Evolutionary conservation across 2,797 vertebrate genomes (phyloP).

Genomic region (Parauchenoglanis ngamensis): DNA sequence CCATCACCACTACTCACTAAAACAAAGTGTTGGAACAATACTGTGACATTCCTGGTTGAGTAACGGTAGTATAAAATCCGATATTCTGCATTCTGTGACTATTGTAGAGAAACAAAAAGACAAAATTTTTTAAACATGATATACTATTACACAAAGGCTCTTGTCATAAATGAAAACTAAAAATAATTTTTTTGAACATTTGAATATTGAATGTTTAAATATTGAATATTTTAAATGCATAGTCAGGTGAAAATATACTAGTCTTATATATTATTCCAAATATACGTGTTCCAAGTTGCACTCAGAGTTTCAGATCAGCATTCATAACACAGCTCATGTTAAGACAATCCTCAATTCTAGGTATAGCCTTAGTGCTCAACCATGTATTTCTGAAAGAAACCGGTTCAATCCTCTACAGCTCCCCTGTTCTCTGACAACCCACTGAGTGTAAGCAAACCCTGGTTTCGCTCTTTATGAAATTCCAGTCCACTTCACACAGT

Average conservation of each 20-base stretch:
- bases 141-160: not conserved
- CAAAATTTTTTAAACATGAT: not conserved
- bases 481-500: constrained; percentile 30
- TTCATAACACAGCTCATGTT: constrained; percentile 19
- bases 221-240: not conserved
- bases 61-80: not conserved
- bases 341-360: constrained; percentile 2
- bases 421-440: constrained; percentile 24
- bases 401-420: not conserved
- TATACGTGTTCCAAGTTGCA: constrained; percentile 11
- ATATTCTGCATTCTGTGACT: not conserved
- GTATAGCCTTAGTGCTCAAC: constrained; percentile 1
- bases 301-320: constrained; percentile 15
- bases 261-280: not conserved
- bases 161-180: not conserved
- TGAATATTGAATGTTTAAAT: too few species aligned
- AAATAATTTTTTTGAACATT: not conserved
- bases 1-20: not conserved
- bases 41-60: not conserved
- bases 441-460: constrained; percentile 7
- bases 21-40: not conserved
- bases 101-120: constrained; percentile 5
- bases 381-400: constrained; percentile 30
- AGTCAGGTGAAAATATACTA: not conserved
- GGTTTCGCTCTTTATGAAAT: constrained; percentile 32